Conservation (phyloP, 2,797 vertebrate species). For the Melanogrammus aeglefinus region DNA sequence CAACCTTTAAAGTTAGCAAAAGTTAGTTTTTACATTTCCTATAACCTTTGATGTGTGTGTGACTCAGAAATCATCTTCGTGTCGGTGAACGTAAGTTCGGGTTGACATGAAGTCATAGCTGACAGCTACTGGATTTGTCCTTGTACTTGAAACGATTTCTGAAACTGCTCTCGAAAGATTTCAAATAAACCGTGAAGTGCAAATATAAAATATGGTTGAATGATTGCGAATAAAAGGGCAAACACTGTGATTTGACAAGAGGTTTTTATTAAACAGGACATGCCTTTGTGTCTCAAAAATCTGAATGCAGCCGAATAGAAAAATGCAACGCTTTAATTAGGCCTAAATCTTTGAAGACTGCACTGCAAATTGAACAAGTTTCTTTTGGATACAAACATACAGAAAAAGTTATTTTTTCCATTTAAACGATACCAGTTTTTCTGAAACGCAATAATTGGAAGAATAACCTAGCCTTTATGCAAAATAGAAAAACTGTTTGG, state of each 20-base stretch:
- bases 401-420: constrained; percentile 4
- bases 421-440: background rate
- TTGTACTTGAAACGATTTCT: background rate
- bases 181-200: too few relatives aligned
- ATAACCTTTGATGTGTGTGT: background rate
- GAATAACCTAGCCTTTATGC: background rate
- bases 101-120: background rate
- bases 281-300: constrained; percentile 34
- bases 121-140: background rate
- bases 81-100: too few relatives aligned
- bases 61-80: too few relatives aligned
- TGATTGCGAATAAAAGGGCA: background rate
- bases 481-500: constrained; percentile 1
- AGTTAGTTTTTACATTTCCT: background rate
- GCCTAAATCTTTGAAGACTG: background rate
- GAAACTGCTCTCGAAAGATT: too few relatives aligned
- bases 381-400: constrained; percentile 52
- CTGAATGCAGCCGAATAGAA: constrained; percentile 21
- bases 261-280: constrained; percentile 60
- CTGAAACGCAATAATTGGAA: background rate
- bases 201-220: background rate
- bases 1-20: too few relatives aligned
- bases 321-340: background rate
- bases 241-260: constrained; percentile 33
- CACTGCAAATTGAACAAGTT: constrained; percentile 21